Conservation (phyloP, 2,888 invertebrate species). For the Listrodromus nycthemerus region DNA sequence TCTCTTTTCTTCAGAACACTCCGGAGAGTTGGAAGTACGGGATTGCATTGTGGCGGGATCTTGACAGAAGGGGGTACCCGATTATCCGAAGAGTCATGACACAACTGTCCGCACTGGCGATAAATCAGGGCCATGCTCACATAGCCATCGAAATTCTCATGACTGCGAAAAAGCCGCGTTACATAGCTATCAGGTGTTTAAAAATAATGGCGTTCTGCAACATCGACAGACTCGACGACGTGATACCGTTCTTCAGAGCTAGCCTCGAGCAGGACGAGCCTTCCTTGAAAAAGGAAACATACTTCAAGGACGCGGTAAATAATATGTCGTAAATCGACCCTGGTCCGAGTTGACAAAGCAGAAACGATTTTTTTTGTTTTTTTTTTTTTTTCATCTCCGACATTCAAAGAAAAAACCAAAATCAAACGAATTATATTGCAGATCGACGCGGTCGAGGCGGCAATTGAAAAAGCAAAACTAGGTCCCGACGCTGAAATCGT, state of each 20-base stretch:
- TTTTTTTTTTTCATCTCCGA: conserved; percentile 1
- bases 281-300: conserved; percentile 86
- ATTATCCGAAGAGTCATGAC: conserved; percentile 88
- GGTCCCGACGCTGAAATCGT: conserved; percentile 87
- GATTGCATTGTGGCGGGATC: conserved; percentile 87
- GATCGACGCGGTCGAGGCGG: conserved; percentile 86
- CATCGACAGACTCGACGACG: conserved; percentile 88
- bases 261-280: conserved; percentile 87
- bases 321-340: conserved; percentile 15
- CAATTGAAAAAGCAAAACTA: conserved; percentile 85
- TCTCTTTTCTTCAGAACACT: conserved; percentile 88
- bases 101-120: conserved; percentile 88
- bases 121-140: conserved; percentile 89
- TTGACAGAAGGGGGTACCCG: conserved; percentile 86
- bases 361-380: too few relatives aligned
- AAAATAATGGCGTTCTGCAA: conserved; percentile 88
- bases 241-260: conserved; percentile 86
- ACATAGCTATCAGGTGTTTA: conserved; percentile 89
- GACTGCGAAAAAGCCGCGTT: conserved; percentile 86
- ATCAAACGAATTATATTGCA: conserved; percentile 73
- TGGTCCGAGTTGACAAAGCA: not conserved
- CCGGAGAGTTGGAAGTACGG: conserved; percentile 87
- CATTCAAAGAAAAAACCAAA: conserved; percentile 7
- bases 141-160: conserved; percentile 89
- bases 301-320: conserved; percentile 88